These are phyloP conservation scores for Euwallacea fornicatus DNA, from an alignment of 1,140 invertebrate genomes.

Conservation along the genomic window DNA sequence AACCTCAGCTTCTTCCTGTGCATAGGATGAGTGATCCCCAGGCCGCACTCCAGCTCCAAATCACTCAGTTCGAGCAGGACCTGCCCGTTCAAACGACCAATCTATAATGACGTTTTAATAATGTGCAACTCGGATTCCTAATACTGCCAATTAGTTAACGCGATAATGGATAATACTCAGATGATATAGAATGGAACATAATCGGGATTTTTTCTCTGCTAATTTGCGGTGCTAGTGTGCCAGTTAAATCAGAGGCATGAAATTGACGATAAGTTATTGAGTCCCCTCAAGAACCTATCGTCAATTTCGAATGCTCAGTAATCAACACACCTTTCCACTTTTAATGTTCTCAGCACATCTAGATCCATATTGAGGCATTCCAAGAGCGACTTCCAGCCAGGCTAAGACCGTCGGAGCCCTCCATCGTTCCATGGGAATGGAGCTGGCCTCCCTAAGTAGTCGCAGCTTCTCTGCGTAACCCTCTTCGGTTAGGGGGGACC, in stretches of 20 bases:
- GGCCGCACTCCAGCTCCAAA: conserved; percentile 80
- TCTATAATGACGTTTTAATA: conserved; percentile 56
- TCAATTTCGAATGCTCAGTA: too few relatives aligned
- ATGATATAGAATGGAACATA: too few relatives aligned
- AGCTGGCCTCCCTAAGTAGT: conserved; percentile 80
- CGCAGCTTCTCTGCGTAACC: conserved; percentile 81
- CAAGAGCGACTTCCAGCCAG: conserved; percentile 89
- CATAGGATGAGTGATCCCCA: conserved; percentile 86
- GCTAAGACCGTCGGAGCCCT: conserved; percentile 88
- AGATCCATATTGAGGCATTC: conserved; percentile 90
- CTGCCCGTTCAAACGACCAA: conserved; percentile 67
- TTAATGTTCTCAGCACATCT: conserved; percentile 91
- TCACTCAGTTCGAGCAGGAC: conserved; percentile 88
- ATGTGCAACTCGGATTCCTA: conserved; percentile 13
- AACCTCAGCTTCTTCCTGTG: conserved; percentile 91
- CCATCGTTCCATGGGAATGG: conserved; percentile 89
- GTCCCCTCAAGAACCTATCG: too few relatives aligned
- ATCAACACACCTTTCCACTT: conserved; percentile 77
- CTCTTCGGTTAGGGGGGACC: conserved; percentile 81
- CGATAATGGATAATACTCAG: too few relatives aligned
- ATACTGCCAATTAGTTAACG: too few relatives aligned
- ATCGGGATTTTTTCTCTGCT: too few relatives aligned
- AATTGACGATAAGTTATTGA: too few relatives aligned
- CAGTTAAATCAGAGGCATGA: too few relatives aligned
- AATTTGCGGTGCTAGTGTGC: too few relatives aligned